phyloP scores from a whole-genome alignment of 2,113 vertebrate genomes.

The Poecile atricapillus region DNA sequence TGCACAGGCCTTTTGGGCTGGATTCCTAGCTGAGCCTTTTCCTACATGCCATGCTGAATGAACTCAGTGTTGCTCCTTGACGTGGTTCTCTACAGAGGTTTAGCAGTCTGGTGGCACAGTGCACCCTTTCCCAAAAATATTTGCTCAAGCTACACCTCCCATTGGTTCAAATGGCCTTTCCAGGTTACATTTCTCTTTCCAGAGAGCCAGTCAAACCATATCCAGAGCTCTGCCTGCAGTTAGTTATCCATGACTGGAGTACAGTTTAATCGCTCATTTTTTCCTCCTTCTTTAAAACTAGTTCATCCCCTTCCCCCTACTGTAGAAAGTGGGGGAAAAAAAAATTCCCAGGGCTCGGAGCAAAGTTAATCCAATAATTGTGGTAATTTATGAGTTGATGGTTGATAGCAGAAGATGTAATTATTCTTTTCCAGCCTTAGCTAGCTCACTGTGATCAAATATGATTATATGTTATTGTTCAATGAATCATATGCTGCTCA shows the following conservation, averaged over 20 bases:
- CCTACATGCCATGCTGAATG: not conserved
- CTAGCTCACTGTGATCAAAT: slow-evolving; percentile 1
- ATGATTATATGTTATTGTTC: not conserved
- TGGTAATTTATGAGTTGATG: slow-evolving; percentile 3
- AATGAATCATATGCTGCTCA: not conserved
- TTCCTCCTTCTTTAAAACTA: not conserved
- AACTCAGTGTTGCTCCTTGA: not conserved
- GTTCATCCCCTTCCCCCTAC: not conserved
- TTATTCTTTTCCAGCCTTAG: not conserved
- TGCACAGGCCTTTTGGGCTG: not conserved
- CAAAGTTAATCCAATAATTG: slow-evolving; percentile 22
- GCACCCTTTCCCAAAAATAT: not conserved
- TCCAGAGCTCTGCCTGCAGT: not conserved
- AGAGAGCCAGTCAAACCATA: not conserved
- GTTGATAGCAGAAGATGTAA: not conserved
- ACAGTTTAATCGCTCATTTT: not conserved
- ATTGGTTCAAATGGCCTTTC: not conserved
- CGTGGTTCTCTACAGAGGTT: not conserved
- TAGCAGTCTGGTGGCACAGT: not conserved
- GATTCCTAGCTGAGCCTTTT: not conserved
- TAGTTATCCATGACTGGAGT: not conserved
- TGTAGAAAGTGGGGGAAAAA: not conserved
- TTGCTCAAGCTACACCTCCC: not conserved
- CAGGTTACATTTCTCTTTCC: not conserved
- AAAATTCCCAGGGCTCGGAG: not conserved